phyloP scores from a whole-genome alignment of 2,888 invertebrate genomes.

The Coenonympha glycerion region DNA sequence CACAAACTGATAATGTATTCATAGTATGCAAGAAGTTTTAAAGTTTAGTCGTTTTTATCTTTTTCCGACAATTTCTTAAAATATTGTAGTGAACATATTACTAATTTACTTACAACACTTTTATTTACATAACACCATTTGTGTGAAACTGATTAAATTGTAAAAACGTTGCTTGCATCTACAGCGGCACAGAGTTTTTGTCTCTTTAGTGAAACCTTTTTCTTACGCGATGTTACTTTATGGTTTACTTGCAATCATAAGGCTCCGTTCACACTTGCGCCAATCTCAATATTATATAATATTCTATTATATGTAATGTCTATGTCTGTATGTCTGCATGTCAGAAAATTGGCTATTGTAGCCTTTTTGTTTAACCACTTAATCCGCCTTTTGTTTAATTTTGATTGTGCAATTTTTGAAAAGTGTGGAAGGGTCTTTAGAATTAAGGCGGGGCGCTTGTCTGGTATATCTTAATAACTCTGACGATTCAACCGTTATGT shows the following conservation, averaged over 20 bases:
- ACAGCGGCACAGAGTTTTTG: background rate
- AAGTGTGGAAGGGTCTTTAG: too few species aligned
- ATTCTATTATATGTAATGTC: too few species aligned
- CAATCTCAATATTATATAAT: too few species aligned
- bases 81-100: background rate
- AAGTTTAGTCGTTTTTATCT: background rate
- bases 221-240: constrained; percentile 1
- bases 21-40: background rate
- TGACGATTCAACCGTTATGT: constrained; percentile 16
- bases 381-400: too few species aligned
- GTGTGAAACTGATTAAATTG: background rate
- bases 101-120: background rate
- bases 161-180: background rate
- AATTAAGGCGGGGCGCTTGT: background rate
- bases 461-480: constrained; percentile 12
- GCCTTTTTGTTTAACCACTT: too few species aligned
- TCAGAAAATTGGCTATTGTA: too few species aligned
- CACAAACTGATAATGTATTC: background rate
- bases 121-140: background rate
- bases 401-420: too few species aligned
- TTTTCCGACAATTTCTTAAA: background rate
- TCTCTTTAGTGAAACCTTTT: background rate
- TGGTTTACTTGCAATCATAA: constrained; percentile 3
- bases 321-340: too few species aligned
- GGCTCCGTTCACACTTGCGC: too few species aligned